Base-by-base conservation (phyloP, 2,888 invertebrate species). In the Thera britannica region DNA sequence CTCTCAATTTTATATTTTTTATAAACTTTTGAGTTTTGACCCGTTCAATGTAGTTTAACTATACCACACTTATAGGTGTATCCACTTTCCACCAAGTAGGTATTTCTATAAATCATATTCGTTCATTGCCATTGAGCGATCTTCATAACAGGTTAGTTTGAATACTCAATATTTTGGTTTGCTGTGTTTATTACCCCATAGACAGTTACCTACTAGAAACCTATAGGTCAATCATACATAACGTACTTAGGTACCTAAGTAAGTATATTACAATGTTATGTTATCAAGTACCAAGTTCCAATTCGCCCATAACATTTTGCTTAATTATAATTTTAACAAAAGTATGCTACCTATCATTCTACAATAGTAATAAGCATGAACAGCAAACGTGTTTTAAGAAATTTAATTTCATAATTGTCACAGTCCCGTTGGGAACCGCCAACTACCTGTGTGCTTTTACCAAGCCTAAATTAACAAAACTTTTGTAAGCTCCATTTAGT, bases 361-460 rank as follows among this genome's bases (percentile, higher is more conserved):
- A 63, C 58, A 55, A 62, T 59, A 52, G 36, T 54, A 62, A 65
- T 65, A 60, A 65, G 62, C 49, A 49, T 70, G 54, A 62, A 41
- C 57, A 59, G 59, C 68, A 60, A 69, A 67, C 46, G 57, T 71
- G 69, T 72, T 75, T 68, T 68, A 46, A 73, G 70, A 70, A 74
- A 72, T 75, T 76, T 73, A 76, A 78, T 78, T 77, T 75, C 74
- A 71, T 77, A 78, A 78, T 78, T 76, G 78, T 54, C 65, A 57
- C 49, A 49, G 59, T 72, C 75, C 72, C 73, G 73, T 68, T 75
- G 67, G 54, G 51, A 49, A 34, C 36, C 54, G 68, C 67, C 65
- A 66, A 44, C 58, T 34, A 64, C 23, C 23, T 23, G 23, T 23
- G 23, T 59, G 38, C 65, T 64, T 54, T 65, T 62, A 67, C 71